A percentile compares a stretch with the other conserved stretches of the same genome.
phyloP scores from a whole-genome alignment of 1,140 invertebrate species.

The Drosophila carrolli region DNA sequence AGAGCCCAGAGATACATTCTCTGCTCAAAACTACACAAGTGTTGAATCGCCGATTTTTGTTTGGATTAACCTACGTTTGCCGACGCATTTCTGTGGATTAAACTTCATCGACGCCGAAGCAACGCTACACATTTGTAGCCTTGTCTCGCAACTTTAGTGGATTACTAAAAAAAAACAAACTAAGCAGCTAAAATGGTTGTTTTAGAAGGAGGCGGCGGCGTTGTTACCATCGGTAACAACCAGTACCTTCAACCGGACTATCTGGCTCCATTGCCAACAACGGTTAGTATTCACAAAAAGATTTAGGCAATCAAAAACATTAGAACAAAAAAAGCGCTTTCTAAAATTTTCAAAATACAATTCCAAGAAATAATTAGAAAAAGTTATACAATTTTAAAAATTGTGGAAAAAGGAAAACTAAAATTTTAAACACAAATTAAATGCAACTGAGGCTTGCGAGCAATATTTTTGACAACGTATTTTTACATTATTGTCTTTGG shows the following conservation, averaged over 20 bases:
- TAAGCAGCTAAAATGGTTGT: conserved; percentile 90
- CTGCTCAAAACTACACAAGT: conserved; percentile 38
- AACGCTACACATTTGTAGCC: conserved; percentile 13
- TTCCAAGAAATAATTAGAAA: too few species aligned
- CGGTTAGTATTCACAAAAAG: conserved; percentile 89
- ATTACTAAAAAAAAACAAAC: conserved; percentile 47
- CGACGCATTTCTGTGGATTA: conserved; percentile 54
- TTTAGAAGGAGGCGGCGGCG: conserved; percentile 93
- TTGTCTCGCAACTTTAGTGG: conserved; percentile 47
- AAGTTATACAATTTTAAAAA: too few species aligned
- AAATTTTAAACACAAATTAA: too few species aligned
- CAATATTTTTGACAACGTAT: too few species aligned
- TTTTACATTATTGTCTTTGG: too few species aligned
- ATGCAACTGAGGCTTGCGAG: too few species aligned
- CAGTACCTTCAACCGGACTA: conserved; percentile 97
- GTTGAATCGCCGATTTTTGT: conserved; percentile 25
- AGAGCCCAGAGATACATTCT: conserved; percentile 7
- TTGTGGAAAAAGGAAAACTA: neutral
- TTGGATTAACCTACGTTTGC: conserved; percentile 56
- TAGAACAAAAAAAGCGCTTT: too few species aligned
- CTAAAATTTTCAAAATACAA: too few species aligned
- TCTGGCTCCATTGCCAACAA: conserved; percentile 94
- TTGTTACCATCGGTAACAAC: conserved; percentile 94
- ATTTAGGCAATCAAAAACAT: neutral
- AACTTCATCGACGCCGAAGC: conserved; percentile 25